Conservation (phyloP, 2,113 vertebrate species). For the Acinonyx jubatus region DNA sequence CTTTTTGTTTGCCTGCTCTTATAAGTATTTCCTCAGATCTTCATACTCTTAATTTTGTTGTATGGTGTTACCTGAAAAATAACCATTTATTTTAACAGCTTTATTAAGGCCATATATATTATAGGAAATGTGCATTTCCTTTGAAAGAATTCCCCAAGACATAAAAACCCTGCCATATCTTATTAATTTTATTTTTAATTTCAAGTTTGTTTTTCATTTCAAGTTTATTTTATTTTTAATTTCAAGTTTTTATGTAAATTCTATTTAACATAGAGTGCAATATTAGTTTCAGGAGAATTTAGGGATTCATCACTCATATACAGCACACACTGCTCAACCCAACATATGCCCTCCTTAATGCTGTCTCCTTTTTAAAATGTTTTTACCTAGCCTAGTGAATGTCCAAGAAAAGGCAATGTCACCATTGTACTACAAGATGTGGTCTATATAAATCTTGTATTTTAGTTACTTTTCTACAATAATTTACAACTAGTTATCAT, state of each 20-base stretch:
- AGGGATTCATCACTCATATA: neutral
- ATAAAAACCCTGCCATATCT: neutral
- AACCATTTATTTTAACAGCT: neutral
- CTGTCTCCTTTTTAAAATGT: neutral
- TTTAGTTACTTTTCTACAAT: neutral
- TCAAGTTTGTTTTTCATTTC: neutral
- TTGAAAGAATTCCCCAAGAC: neutral
- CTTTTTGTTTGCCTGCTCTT: neutral
- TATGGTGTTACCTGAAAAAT: neutral
- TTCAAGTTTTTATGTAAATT: neutral
- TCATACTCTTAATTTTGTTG: neutral
- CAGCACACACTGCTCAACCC: neutral
- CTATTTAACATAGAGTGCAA: neutral
- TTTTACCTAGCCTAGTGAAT: neutral
- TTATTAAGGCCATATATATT: neutral
- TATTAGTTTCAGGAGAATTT: neutral
- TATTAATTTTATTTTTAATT: neutral
- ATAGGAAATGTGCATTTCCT: neutral
- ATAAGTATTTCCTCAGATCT: neutral
- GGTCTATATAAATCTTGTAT: neutral
- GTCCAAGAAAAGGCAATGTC: neutral
- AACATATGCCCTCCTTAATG: neutral
- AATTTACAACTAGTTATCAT: neutral
- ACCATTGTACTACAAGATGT: neutral
- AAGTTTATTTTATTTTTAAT: neutral